Evolutionary conservation across 2,797 vertebrate species (phyloP), one percentile per base, ranked within the genome.

Genomic region (Neostethus bicornis): DNA sequence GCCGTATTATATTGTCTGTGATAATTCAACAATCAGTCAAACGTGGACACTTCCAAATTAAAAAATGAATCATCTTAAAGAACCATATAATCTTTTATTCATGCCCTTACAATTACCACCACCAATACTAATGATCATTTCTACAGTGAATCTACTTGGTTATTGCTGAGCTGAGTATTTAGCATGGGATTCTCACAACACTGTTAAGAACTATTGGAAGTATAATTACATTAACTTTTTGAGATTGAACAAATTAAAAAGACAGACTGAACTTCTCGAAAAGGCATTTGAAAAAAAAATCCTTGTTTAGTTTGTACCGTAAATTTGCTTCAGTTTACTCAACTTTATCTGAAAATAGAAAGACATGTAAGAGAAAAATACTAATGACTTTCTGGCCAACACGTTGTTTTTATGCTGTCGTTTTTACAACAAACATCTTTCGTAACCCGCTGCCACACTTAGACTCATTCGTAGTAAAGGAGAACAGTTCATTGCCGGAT

Each of bases 391-490:
- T n/a, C n/a, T n/a, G n/a, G n/a, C n/a, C n/a, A n/a, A n/a, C n/a
- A n/a, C n/a, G n/a, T n/a, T 51, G 47, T 65, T 62, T 51, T 61
- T 41, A 20, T 9, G 42, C 29, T 9, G 16, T 58, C 52, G 4
- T 41, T 29, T 44, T 32, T 51, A 49, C 47, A 13, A 28, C 16
- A 47, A n/a, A 3, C 44, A 25, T 17, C 1, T 49, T 29, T 55
- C 35, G 16, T 29, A 23, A 38, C 49, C 14, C 44, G 34, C 1
- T 37, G 47, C 20, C 17, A 21, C 17, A 47, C 41, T 54, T 13
- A 23, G 24, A 48, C 34, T 25, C 8, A 4, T 5, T 19, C 16
- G 45, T 2, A 12, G 34, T 24, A 29, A 23, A 57, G 23, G 51
- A 52, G 56, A 26, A 6, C 37, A 41, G 28, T 53, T 58, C 34